Base-by-base conservation (phyloP, 2,113 vertebrate genomes). In the Brachypodius melanocephalos region DNA sequence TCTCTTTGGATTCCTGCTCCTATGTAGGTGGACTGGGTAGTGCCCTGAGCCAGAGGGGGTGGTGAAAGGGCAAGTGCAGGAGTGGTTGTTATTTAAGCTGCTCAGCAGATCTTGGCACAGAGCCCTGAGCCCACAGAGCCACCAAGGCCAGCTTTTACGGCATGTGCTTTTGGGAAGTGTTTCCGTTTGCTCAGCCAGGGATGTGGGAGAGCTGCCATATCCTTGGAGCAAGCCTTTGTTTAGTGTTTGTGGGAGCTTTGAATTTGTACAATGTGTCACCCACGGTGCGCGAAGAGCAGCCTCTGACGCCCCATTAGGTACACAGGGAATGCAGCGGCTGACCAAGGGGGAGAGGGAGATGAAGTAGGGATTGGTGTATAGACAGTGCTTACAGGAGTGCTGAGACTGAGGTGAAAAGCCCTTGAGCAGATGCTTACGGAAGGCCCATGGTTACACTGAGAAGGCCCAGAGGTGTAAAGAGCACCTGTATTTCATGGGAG, bases 1-100 rank as follows among this genome's bases (percentile, higher is more conserved):
- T 59, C 28, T 6, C 45, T 61, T 67, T 15, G 8, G 18, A 2
- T 75, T 72, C 72, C 71, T 82, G 24, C 9, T 51, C 48, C 62
- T 72, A 0, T 0, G 1, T 19, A 5, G 11, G 52, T 80, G 85
- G 31, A 13, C 22, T 38, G 55, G 8, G 12, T 48, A 19, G 19
- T 73, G 38, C 46, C 8, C 46, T 5, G 59, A 11, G 52, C 61
- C 17, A 10, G 48, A 10, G 15, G 32, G 55, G 29, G 2, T 31
- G 65, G 32, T 42, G 42, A 16, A 78, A 15, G 51, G 28, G 14
- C 40, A 26, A 1, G 8, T 7, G 18, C 24, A 34, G 48, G 29
- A 43, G 13, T 2, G 26, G n/a, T 68, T 67, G 32, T 52, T 51
- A 21, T 8, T 74, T 28, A 21, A 51, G 57, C 51, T 65, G 36